These are phyloP conservation scores for Rana temporaria DNA, from an alignment of 2,113 vertebrate species.

Conservation along the genomic window DNA sequence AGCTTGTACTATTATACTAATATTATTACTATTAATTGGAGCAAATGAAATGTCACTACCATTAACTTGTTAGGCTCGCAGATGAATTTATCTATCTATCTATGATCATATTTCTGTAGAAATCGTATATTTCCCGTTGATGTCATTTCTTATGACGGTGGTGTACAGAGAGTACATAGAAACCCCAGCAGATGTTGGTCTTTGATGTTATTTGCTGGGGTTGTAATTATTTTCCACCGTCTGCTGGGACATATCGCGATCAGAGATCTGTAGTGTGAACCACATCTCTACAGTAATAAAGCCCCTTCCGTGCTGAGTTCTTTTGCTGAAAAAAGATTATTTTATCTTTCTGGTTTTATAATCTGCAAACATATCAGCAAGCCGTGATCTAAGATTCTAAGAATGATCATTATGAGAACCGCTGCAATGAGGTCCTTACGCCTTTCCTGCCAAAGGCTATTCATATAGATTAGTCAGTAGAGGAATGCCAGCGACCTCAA, in stretches of 20 bases:
- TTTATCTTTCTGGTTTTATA: constrained; percentile 23
- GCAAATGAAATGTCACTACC: too few relatives aligned
- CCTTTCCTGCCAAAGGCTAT: background rate
- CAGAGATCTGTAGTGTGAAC: constrained; percentile 7
- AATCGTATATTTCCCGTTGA: background rate
- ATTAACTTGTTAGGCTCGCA: too few relatives aligned
- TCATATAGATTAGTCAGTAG: background rate
- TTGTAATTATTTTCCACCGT: constrained; percentile 16
- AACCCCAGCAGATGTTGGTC: too few relatives aligned
- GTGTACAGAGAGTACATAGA: too few relatives aligned
- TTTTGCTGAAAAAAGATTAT: constrained; percentile 10
- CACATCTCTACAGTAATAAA: constrained; percentile 11
- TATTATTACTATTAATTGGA: too few relatives aligned
- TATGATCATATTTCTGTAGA: background rate
- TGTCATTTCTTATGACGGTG: too few relatives aligned
- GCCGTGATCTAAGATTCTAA: constrained; percentile 6
- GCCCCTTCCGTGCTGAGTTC: background rate
- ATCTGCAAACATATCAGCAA: constrained; percentile 23
- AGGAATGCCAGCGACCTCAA: too few relatives aligned
- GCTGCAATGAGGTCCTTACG: background rate
- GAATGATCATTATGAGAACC: constrained; percentile 6
- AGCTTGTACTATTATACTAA: background rate
- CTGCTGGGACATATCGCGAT: background rate
- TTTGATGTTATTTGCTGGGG: background rate
- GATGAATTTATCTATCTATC: background rate